These are phyloP conservation scores for Bos taurus DNA, from an alignment of 2,113 vertebrate species.

Conservation along the genomic window ARS-UCD2.0 NC_037340.1:55298501-55299000, in stretches of 20 bases:
- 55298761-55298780: not conserved
- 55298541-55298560: not conserved
- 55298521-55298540: fast-evolving
- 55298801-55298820: not conserved
- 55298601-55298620: fast-evolving
- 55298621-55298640: not conserved
- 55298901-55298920: too few species aligned
- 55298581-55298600: not conserved
- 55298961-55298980: too few species aligned
- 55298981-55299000: too few species aligned
- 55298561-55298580: not conserved
- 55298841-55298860: not conserved
- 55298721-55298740: not conserved
- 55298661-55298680: not conserved
- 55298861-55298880: not conserved
- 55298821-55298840: not conserved
- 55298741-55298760: not conserved
- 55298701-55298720: not conserved
- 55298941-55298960: too few species aligned
- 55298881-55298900: too few species aligned
- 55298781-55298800: not conserved
- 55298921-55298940: too few species aligned
- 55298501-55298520: fast-evolving
- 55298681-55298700: too few species aligned
- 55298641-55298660: not conserved